Conservation (phyloP, 2,797 vertebrate species). For the Leptodactylus fallax region DNA sequence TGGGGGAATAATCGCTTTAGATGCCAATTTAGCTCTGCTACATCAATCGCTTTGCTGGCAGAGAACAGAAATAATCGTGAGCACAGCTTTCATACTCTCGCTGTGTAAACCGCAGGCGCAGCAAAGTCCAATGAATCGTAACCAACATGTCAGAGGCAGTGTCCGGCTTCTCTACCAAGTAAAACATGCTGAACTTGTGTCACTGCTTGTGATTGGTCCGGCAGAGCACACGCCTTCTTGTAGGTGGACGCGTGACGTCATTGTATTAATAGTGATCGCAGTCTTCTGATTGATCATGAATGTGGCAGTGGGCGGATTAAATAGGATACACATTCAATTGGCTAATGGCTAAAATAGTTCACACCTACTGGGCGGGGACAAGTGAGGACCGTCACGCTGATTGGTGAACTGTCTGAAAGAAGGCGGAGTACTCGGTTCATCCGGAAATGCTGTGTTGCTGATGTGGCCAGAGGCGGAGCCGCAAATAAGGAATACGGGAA, state of each 20-base stretch:
- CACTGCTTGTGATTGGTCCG: not conserved
- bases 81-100: too few relatives aligned
- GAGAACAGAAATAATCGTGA: too few relatives aligned
- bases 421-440: not conserved
- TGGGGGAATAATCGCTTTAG: too few relatives aligned
- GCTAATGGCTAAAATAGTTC: not conserved
- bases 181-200: not conserved
- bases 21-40: too few relatives aligned
- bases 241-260: not conserved
- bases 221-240: not conserved
- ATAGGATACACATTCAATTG: not conserved
- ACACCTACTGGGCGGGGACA: not conserved
- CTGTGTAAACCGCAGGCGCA: too few relatives aligned
- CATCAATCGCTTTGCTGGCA: too few relatives aligned
- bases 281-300: not conserved
- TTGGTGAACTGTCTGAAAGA: slow-evolving; percentile 11
- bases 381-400: not conserved
- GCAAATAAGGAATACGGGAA: not conserved
- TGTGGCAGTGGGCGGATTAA: not conserved
- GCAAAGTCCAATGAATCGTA: too few relatives aligned
- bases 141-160: too few relatives aligned
- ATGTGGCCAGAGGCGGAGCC: slow-evolving; percentile 59
- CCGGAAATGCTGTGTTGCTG: slow-evolving; percentile 55
- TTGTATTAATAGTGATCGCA: not conserved
- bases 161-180: not conserved